Evolutionary conservation across 2,113 vertebrate genomes (phyloP), one percentile per base, ranked within the genome.

Genomic region (Atlantisia rogersi): DNA sequence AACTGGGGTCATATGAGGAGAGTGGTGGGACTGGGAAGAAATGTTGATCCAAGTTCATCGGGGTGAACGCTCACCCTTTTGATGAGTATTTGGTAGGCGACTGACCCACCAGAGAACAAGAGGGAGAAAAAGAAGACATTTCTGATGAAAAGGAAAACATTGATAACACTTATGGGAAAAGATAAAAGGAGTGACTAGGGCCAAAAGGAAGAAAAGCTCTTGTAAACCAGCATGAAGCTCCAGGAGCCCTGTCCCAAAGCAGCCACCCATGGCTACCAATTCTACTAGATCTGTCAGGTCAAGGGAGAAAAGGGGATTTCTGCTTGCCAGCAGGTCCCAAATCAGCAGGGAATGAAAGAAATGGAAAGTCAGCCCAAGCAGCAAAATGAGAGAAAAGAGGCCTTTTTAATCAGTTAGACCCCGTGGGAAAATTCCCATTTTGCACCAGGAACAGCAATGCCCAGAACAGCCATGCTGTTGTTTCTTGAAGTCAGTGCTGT

Each of bases 111-210:
- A 83, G 62, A 80, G 55, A 73, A 60, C 42, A 75, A 80, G 64
- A 75, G 48, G 29, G 62, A 87, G 63, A 55, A 88, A 71, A 90
- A 76, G 35, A 89, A 55, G 73, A 86, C 31, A 42, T 76, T 88
- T 85, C 37, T 96, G 73, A 65, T 73, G 65, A 85, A 87, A 94
- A 78, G 44, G 15, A 93, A 95, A 96, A 82, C 70, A 86, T 10
- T 83, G 74, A 87, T 94, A 91, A 88, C 62, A 28, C 28, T 97
- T 88, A 63, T 5, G 93, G 95, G 86, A 95, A 92, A 88, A 84
- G 76, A 90, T 82, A 50, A 37, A 78, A 74, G 50, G 58, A 65
- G 29, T 78, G 55, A 69, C 39, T 48, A 48, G 8, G 78, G 95
- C 78, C 91, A 96, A 44, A 2, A 68, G 2, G 21, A 87, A 32